Evolutionary conservation across 2,888 invertebrate genomes (phyloP), one percentile per base, ranked within the genome.

Genomic region (Trissolcus japonicus): DNA sequence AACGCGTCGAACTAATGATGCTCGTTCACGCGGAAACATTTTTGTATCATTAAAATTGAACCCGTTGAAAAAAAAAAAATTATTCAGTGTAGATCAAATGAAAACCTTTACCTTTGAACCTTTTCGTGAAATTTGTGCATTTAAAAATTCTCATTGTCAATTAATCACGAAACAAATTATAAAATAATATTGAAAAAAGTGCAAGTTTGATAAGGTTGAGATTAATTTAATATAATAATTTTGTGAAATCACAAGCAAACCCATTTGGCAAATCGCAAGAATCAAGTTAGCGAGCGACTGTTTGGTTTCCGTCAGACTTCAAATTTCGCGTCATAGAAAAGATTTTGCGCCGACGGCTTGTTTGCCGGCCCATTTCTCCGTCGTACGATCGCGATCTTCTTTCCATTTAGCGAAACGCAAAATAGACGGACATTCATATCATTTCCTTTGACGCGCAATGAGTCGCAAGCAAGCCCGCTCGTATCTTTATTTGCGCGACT

Each of bases 401-500:
- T 73, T 77, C 46, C 67, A 53, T 77, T 62, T 57, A 50, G 56
- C 63, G 56, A 60, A 62, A 62, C 62, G 72, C 66, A 51, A 61
- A 72, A 76, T 75, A 65, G 65, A 76, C 67, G 63, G 69, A 76
- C 79, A 72, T 78, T 80, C 78, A 77, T 80, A 68, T 77, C 69
- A 74, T 78, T 81, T 79, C 75, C 88, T 88, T 88, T 86, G 84
- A 85, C 82, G 81, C 79, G 82, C 83, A 83, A 86, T 86, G 87
- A 87, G 86, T 87, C 84, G 88, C 87, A 88, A 88, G 87, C 86
- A 87, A 59, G 69, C 71, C 79, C 68, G 77, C 80, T 1, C 83
- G 79, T 86, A 87, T 87, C 86, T 86, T 85, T 86, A 88, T 88
- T 87, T 88, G 85, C 85, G 79, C 82, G 84, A 85, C 88, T 88